Evolutionary conservation across 2,797 vertebrate species (phyloP), one percentile per base, ranked within the genome.

Genomic region (Lagodon rhomboides): DNA sequence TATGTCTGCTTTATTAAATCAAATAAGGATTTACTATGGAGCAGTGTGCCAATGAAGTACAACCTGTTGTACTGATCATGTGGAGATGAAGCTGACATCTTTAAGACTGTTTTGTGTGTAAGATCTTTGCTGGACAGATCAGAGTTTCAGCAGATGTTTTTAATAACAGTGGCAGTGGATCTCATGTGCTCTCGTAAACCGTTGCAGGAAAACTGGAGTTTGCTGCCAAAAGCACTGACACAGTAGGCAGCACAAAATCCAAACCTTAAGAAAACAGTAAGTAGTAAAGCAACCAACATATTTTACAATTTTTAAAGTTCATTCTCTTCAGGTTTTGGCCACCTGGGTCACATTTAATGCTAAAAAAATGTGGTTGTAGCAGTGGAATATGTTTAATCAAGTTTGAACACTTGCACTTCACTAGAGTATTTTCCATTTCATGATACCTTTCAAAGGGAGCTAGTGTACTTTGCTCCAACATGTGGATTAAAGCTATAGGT

Each of bases 131-230:
- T 72, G 71, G 68, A 80, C 79, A 73, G 70, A 59, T 50, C 59
- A 54, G 16, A 77, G 60, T 68, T 75, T 54, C 59, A 79, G 70
- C 80, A 80, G 69, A 78, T 74, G 62, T 62, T 86, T 83, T 84
- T 68, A 75, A 59, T 85, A 60, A 67, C 68, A 68, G 43, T 75
- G 66, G 25, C 34, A 34, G 27, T 18, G 27, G 71, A 62, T 77
- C 56, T 73, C 73, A 77, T 73, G 84, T 84, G 73, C 54, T 70
- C 64, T 64, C 63, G 71, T 64, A 78, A 87, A 73, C 30, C 3
- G 2, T 72, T 38, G 59, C 68, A 67, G 49, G 58, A 75, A 25
- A 80, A 65, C 22, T 3, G 2, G 7, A 54, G 67, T 47, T 55
- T 61, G 64, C 66, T 80, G 84, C 80, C 71, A 77, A 77, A 73